Evolutionary conservation across 2,113 vertebrate species (phyloP), one percentile per base, ranked within the genome.

Genomic region (Tonatia bakeri): DNA sequence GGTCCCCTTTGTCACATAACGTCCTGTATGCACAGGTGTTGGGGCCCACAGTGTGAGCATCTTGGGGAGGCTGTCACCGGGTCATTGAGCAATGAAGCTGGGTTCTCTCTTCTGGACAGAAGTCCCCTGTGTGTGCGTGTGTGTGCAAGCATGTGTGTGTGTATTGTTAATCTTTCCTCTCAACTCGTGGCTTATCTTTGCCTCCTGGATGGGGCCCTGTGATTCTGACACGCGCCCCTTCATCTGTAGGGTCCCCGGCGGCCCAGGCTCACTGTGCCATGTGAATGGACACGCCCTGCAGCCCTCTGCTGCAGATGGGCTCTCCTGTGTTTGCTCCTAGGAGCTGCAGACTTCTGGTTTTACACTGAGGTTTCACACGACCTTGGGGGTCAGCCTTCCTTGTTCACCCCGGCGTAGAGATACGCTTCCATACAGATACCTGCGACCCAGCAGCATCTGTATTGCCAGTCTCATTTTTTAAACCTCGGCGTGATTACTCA

Each of bases 391-490:
- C 22, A 59, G 56, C 24, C 22, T 59, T 26, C 56, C 43, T 43
- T 3, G 26, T 59, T 59, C 9, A 9, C 56, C 56, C 2, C 56
- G 24, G 56, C 24, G 1, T 26, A 3, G 22, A 59, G 24, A 56
- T 26, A 2, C 22, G 5, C 24, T 26, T 11, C 24, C 10, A 0
- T 26, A 11, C 56, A 26, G 56, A 59, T 26, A 11, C 10, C 9
- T 11, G 24, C 10, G 56, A 11, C 3, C 56, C 10, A 10, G 56
- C 24, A 26, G 24, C 56, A 26, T 4, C 24, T 26, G 26, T 11
- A 4, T 4, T 5, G 3, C 10, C 0, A 1, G 26, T 4, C 24
- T 26, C 22, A 1, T 2, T 3, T 26, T 26, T 5, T 26, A 2
- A 10, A 26, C 56, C 56, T 59, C 3, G 56, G 10, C 24, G 10